Evolutionary conservation across 1,140 invertebrate species (phyloP).

Genomic region (Drosophila malerkotliana): DNA sequence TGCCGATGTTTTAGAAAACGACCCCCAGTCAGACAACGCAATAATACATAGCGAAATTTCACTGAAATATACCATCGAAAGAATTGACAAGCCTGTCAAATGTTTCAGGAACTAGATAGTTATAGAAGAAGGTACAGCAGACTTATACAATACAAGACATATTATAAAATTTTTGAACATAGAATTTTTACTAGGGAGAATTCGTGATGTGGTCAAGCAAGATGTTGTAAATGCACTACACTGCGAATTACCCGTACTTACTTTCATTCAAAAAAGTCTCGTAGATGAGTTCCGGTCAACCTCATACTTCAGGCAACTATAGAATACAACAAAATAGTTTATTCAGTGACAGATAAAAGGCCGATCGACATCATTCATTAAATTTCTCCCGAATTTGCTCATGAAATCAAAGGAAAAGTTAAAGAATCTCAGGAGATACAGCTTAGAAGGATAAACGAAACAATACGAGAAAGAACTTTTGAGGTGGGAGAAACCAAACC

Average conservation of each 20-base stretch:
- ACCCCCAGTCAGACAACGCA: too few relatives aligned
- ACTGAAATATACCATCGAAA: too few relatives aligned
- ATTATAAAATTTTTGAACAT: background rate
- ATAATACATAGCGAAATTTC: too few relatives aligned
- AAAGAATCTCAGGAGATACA: constrained; percentile 9
- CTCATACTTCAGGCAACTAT: constrained; percentile 6
- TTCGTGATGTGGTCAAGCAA: background rate
- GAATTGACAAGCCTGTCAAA: too few relatives aligned
- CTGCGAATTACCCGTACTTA: background rate
- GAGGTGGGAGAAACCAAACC: constrained; percentile 8
- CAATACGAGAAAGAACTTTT: constrained; percentile 8
- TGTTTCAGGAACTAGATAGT: too few relatives aligned
- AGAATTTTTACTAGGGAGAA: background rate
- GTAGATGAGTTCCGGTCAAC: background rate
- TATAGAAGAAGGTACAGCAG: too few relatives aligned
- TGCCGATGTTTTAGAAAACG: too few relatives aligned
- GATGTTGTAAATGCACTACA: constrained; percentile 3
- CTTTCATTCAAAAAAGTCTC: too few relatives aligned
- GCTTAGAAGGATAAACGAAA: background rate
- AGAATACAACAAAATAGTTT: constrained; percentile 10
- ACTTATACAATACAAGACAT: background rate
- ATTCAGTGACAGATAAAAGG: constrained; percentile 14
- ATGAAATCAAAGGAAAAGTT: constrained; percentile 1
- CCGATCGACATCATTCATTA: constrained; percentile 13
- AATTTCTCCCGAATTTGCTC: constrained; percentile 6